Evolutionary conservation across 1,140 invertebrate species (phyloP).

Genomic region (Drepana arcuata): DNA sequence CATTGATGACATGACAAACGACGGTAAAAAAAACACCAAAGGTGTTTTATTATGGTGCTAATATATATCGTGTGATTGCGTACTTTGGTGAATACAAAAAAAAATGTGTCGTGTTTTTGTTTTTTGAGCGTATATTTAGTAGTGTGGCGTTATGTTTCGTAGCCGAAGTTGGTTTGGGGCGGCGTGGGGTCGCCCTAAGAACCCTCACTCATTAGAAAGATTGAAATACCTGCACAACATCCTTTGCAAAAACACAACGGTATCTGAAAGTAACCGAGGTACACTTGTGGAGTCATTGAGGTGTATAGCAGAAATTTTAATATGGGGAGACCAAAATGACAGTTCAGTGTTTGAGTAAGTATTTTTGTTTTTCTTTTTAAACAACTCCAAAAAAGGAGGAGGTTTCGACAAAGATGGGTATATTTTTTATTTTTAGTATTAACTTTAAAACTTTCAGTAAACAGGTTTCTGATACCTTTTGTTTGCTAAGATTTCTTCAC

Average conservation of each 20-base stretch:
- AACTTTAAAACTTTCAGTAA: no score
- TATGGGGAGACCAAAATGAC: slow-evolving; percentile 99
- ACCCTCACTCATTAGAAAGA: slow-evolving; percentile 96
- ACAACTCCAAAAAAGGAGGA: no score
- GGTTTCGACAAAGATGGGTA: no score
- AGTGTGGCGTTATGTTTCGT: slow-evolving; percentile 78
- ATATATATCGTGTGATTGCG: no score
- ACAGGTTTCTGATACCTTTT: no score
- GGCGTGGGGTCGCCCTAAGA: slow-evolving; percentile 92
- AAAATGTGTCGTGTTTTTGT: slow-evolving; percentile 29
- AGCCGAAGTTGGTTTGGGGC: slow-evolving; percentile 91
- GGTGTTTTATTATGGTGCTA: no score
- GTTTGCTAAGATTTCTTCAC: no score
- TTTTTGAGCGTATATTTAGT: slow-evolving; percentile 13
- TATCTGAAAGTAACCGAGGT: slow-evolving; percentile 94
- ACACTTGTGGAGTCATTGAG: slow-evolving; percentile 97
- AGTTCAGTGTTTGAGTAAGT: slow-evolving; percentile 99
- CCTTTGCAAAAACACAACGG: slow-evolving; percentile 96
- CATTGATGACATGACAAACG: no score
- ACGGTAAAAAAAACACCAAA: no score
- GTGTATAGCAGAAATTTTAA: slow-evolving; percentile 98
- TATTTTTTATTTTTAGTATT: no score
- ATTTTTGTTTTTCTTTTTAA: slow-evolving; percentile 8
- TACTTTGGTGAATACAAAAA: slow-evolving; percentile 22
- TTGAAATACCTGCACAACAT: slow-evolving; percentile 97